Base-by-base conservation (phyloP, 2,888 invertebrate genomes). In the Esperia sulphurella region DNA sequence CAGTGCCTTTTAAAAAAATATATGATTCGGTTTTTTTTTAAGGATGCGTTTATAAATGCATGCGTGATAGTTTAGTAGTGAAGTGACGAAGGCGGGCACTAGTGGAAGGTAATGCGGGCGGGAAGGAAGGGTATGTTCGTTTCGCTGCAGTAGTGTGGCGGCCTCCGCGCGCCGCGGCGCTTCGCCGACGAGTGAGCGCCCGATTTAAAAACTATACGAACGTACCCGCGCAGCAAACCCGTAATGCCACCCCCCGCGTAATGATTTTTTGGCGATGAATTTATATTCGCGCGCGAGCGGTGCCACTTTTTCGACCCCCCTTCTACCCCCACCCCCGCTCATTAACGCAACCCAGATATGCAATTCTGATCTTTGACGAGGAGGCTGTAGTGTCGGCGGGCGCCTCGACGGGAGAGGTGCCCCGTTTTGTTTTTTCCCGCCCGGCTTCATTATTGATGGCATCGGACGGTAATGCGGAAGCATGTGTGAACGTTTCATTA, bases 201-300 rank as follows among this genome's bases (percentile, higher is more conserved):
- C 87, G 86, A 87, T 87, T 89, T 88, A 88, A 88, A 89, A 88
- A 89, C 88, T 89, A 88, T 88, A 83, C 72, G 80, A 79, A 79
- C 83, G 74, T 79, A 82, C 85, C 79, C 87, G 84, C 89, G 85
- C 88, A 81, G 80, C 79, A 76, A 83, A 75, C 81, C 90, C 92
- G 91, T 92, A 92, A 91, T 92, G 91, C 92, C 92, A 91, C 91
- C 92, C 92, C 92, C 92, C 92, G 93, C 93, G 94, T 94, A 94
- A 94, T 94, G 94, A 94, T 94, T 94, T 94, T 94, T 94, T 94
- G 94, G 94, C 93, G 93, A 93, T 92, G 93, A 93, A 93, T 93
- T 93, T 92, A 92, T 90, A 90, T 92, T 92, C 91, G 92, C 92
- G 92, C 91, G 91, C 91, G 91, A 89, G 88, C 90, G 91, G 90